Evolutionary conservation across 2,797 vertebrate genomes (phyloP).

Genomic region (Eulemur coronatus): DNA sequence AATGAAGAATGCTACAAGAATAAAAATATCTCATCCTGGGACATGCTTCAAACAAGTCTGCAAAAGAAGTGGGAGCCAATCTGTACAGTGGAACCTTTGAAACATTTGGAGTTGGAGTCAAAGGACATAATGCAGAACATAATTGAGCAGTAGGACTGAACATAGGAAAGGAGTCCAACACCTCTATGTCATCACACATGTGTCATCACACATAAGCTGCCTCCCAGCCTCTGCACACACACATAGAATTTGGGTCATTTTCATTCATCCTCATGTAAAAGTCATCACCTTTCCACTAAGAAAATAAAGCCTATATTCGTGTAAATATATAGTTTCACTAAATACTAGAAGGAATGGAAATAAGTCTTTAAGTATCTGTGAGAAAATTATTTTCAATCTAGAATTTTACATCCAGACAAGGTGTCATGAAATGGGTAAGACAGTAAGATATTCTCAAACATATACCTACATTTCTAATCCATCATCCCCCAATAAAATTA

Average conservation of each 20-base stretch:
- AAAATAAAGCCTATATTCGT: background rate
- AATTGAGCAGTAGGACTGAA: background rate
- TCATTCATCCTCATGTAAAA: background rate
- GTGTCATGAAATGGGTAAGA: background rate
- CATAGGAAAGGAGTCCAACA: background rate
- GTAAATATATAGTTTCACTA: background rate
- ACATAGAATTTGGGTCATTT: background rate
- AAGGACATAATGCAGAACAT: background rate
- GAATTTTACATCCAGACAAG: background rate
- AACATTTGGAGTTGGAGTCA: background rate
- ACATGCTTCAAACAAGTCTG: background rate
- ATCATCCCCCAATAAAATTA: background rate
- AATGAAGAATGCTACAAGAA: background rate
- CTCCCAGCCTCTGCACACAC: background rate
- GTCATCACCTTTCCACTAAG: background rate
- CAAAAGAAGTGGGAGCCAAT: background rate
- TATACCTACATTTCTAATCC: background rate
- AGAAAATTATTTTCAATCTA: background rate
- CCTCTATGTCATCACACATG: background rate
- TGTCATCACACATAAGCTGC: background rate
- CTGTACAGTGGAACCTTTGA: background rate
- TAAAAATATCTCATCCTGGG: background rate
- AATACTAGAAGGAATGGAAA: background rate
- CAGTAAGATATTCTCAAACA: background rate
- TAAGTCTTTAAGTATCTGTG: background rate